Percentiles rank a stretch among this genome's conserved stretches.
These are phyloP conservation scores for Pseudobourletiella spinata DNA, from an alignment of 1,140 invertebrate species.

Conservation along the genomic window DNA sequence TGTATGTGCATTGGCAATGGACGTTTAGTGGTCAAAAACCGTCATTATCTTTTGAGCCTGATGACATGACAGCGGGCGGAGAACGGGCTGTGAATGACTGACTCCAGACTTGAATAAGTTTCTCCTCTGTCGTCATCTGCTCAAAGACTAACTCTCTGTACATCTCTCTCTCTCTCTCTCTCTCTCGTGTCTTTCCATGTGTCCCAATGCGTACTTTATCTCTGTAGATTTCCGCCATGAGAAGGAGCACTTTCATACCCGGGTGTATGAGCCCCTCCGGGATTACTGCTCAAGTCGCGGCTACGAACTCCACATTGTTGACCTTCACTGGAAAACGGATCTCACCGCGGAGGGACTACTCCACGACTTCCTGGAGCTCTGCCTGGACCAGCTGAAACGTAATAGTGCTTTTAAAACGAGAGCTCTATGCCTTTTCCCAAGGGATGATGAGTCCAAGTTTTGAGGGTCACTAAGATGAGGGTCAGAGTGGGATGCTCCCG, in stretches of 20 bases:
- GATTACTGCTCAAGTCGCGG: conserved; percentile 50
- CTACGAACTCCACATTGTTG: conserved; percentile 59
- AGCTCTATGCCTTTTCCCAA: background rate
- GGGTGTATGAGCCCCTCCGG: conserved; percentile 53
- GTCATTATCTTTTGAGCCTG: background rate
- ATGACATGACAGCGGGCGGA: background rate
- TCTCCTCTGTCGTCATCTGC: background rate
- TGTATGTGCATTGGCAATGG: background rate
- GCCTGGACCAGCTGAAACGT: conserved; percentile 61
- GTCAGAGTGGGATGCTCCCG: background rate
- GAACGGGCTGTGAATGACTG: background rate
- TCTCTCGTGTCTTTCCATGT: too few species aligned
- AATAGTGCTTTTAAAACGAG: conserved; percentile 33
- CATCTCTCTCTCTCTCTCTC: too few species aligned
- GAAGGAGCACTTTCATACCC: conserved; percentile 54
- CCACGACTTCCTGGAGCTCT: conserved; percentile 63
- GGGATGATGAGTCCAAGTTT: background rate
- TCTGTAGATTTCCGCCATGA: conserved; percentile 54
- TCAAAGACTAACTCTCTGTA: too few species aligned
- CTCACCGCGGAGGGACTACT: conserved; percentile 56
- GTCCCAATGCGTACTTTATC: too few species aligned
- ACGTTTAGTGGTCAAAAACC: background rate
- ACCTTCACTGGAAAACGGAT: conserved; percentile 58
- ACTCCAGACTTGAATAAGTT: background rate
- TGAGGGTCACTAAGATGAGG: background rate